Evolutionary conservation across 2,888 invertebrate species (phyloP), one percentile per base, ranked within the genome.

Genomic region (Lasioglossum marginatum): DNA sequence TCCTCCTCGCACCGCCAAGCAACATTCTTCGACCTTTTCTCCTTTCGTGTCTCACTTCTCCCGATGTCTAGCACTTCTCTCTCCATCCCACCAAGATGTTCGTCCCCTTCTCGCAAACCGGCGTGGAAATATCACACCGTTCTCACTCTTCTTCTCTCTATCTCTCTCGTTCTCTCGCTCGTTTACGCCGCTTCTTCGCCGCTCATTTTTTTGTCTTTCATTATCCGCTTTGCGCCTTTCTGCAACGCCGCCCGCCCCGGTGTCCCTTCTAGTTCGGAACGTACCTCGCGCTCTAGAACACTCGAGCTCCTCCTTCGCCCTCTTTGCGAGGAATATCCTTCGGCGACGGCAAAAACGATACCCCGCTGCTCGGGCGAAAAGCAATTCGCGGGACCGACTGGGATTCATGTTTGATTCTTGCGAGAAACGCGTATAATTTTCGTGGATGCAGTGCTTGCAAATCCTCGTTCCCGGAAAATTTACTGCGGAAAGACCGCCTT

Each of bases 121-220:
- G 40, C 27, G 79, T 57, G 82, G 82, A 86, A 91, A 86, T 88
- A 87, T 91, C 83, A 79, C 85, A 70, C 79, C 70, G 31, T 74
- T 76, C 57, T 57, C 81, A 66, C 77, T 72, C 52, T 23, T 27
- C 34, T 66, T 16, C 31, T 8, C 34, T 19, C 34, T 31, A 34
- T 12, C 60, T 37, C 34, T 63, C 34, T 77, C 79, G n/a, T n/a
- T 57, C 74, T 71, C 71, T 45, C 23, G 23, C 52, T 40, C 23
- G 31, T 40, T 27, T 31, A 31, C 16, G 63, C 16, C 63, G 60
- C 14, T 31, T 31, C 4, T 31, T 16, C 27, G 60, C 31, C 6
- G 31, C 31, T 43, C 45, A 43, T 40, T 19, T 52, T 40, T 73
- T 71, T 52, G 71, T 68, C 63, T 57, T 83, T 89, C 71, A 37